Evolutionary conservation across 2,113 vertebrate species (phyloP).

Genomic region (Myrmecobius fasciatus): DNA sequence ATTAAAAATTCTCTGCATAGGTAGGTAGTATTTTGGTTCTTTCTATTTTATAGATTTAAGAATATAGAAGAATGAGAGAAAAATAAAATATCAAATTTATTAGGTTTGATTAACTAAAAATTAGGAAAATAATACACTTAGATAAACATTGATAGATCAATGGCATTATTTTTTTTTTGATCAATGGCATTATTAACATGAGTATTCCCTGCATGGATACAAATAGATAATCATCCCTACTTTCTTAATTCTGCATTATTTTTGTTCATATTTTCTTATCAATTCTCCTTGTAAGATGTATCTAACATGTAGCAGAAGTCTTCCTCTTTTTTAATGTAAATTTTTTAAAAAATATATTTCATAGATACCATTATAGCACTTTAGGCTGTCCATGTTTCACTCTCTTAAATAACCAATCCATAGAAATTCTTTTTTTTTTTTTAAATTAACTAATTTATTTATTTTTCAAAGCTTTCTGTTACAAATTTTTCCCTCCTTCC

Average conservation of each 20-base stretch:
- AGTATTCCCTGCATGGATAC: not conserved
- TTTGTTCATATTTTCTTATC: not conserved
- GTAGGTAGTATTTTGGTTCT: not conserved
- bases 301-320: not conserved
- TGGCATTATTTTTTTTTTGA: not conserved
- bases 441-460: too few species aligned
- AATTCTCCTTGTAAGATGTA: not conserved
- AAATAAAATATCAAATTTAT: not conserved
- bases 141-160: not conserved
- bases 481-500: too few species aligned
- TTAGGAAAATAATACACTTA: not conserved
- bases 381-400: not conserved
- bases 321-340: not conserved
- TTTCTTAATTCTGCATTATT: not conserved
- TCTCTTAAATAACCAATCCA: not conserved
- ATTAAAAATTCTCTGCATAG: not conserved
- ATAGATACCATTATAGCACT: not conserved
- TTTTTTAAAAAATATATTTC: not conserved
- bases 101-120: conserved; percentile 31
- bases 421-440: not conserved
- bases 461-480: too few species aligned
- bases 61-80: not conserved
- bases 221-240: not conserved
- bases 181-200: not conserved
- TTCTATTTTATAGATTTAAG: too few species aligned